These are phyloP conservation scores for Phrynocephalus guinanensis DNA, from an alignment of 2,797 vertebrate genomes.

Conservation along the genomic window DNA sequence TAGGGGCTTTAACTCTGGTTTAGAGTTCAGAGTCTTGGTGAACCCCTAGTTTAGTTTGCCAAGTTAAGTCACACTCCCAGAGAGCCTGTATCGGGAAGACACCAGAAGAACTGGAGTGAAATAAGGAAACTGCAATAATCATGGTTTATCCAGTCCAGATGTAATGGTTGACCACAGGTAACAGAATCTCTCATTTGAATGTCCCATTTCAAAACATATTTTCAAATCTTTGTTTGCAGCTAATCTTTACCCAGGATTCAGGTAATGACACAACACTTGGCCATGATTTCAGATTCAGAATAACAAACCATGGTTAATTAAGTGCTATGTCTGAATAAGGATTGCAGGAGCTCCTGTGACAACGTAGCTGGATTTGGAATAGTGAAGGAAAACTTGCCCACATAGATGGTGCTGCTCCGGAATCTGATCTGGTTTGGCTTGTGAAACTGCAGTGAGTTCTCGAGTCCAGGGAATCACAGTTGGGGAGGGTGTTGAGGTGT, in stretches of 20 bases:
- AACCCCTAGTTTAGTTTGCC: neutral
- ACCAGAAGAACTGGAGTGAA: neutral
- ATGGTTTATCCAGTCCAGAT: neutral
- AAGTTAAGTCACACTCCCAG: neutral
- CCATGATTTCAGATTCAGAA: neutral
- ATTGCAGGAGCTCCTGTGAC: neutral
- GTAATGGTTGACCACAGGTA: neutral
- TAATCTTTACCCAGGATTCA: slow-evolving; percentile 13
- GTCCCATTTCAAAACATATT: neutral
- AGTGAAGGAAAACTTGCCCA: neutral
- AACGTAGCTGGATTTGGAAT: neutral
- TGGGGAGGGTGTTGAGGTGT: neutral
- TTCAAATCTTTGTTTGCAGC: slow-evolving; percentile 17
- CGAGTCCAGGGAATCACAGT: neutral
- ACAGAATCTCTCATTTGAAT: neutral
- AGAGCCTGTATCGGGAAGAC: neutral
- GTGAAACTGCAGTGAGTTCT: neutral
- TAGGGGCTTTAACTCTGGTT: neutral
- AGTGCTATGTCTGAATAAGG: neutral
- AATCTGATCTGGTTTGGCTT: neutral
- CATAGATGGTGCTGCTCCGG: neutral
- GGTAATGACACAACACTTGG: neutral
- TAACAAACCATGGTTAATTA: slow-evolving; percentile 3
- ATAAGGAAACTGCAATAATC: slow-evolving; percentile 2
- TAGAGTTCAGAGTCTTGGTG: neutral